Evolutionary conservation across 1,140 invertebrate species (phyloP).

Genomic region (Dysdera silvatica): DNA sequence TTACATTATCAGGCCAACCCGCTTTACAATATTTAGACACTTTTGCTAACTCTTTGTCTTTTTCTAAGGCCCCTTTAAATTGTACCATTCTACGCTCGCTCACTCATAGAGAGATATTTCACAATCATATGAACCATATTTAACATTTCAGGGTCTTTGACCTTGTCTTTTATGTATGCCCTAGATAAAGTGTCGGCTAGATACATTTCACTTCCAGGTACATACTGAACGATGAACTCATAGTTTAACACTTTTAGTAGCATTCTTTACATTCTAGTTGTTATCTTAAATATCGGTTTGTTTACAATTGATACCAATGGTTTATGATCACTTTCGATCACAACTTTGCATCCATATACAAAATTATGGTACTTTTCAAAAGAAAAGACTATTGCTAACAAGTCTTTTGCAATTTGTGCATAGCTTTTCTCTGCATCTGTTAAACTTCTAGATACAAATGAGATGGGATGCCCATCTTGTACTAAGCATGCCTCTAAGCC

Average conservation of each 20-base stretch:
- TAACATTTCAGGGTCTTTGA: background rate
- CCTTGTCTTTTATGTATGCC: constrained; percentile 13
- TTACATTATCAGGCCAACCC: too few species aligned
- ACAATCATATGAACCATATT: background rate
- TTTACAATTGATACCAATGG: constrained; percentile 24
- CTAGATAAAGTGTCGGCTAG: constrained; percentile 26
- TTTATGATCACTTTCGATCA: constrained; percentile 40
- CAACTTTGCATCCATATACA: constrained; percentile 39
- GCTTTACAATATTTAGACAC: too few species aligned
- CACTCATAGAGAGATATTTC: background rate
- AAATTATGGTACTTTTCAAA: constrained; percentile 44
- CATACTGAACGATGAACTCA: constrained; percentile 13
- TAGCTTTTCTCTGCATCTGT: constrained; percentile 45
- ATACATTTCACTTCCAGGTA: constrained; percentile 10
- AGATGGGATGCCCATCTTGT: constrained; percentile 36
- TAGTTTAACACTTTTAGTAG: constrained; percentile 14
- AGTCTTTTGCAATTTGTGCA: constrained; percentile 47
- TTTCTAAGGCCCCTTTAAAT: too few species aligned
- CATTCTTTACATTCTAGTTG: constrained; percentile 14
- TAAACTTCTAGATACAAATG: constrained; percentile 45
- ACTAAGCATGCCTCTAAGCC: constrained; percentile 3
- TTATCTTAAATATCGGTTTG: constrained; percentile 24
- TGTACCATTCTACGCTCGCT: too few species aligned
- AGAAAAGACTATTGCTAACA: constrained; percentile 47
- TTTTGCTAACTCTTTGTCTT: too few species aligned